Evolutionary conservation across 2,888 invertebrate species (phyloP).

Genomic region (Drosophila paramelanica): DNA sequence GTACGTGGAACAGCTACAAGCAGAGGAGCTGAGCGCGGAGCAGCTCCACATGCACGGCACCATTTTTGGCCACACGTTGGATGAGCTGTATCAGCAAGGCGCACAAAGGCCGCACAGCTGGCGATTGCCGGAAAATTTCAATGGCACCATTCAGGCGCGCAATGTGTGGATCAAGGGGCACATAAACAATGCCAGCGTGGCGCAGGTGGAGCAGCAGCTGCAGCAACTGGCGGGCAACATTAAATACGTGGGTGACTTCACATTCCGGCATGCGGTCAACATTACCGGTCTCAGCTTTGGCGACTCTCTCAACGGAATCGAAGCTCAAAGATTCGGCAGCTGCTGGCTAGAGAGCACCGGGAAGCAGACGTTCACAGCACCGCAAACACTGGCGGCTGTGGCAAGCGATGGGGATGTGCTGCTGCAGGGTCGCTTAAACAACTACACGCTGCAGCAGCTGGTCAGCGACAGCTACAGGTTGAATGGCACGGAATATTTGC

Average conservation of each 20-base stretch:
- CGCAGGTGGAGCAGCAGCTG: constrained; percentile 73
- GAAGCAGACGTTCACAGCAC: constrained; percentile 81
- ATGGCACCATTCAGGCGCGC: constrained; percentile 82
- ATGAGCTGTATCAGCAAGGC: constrained; percentile 62
- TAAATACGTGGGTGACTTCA: constrained; percentile 80
- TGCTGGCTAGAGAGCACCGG: constrained; percentile 83
- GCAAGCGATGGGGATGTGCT: constrained; percentile 56
- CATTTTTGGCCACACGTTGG: constrained; percentile 60
- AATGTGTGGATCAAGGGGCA: constrained; percentile 80
- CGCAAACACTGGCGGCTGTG: constrained; percentile 73
- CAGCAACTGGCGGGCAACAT: constrained; percentile 78
- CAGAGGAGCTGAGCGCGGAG: constrained; percentile 46
- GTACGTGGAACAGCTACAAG: constrained; percentile 55
- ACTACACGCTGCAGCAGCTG: constrained; percentile 85
- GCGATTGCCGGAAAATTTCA: constrained; percentile 67
- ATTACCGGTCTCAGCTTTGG: constrained; percentile 84
- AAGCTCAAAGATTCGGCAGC: constrained; percentile 83
- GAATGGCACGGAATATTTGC: constrained; percentile 85
- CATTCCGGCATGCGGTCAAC: constrained; percentile 75
- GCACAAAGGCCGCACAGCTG: constrained; percentile 45
- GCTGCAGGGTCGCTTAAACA: constrained; percentile 84
- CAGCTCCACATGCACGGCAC: constrained; percentile 71
- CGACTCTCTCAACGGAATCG: constrained; percentile 84
- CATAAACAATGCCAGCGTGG: constrained; percentile 71
- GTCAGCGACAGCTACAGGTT: constrained; percentile 86